phyloP scores from a whole-genome alignment of 2,888 invertebrate species.

The Alentia gelatinosa region DNA sequence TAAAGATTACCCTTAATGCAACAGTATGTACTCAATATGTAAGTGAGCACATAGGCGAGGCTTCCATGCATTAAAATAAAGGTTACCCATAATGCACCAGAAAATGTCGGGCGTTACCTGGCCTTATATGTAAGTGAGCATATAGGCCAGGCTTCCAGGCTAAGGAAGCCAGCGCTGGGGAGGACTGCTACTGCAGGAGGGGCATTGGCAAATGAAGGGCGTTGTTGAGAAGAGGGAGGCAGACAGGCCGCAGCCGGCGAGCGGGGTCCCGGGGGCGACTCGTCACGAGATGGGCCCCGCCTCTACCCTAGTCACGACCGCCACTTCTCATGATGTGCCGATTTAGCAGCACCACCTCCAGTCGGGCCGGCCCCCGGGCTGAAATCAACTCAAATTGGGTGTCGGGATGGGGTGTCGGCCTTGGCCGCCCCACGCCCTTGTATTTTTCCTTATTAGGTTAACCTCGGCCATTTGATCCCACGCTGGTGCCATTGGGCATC shows the following conservation, averaged over 20 bases:
- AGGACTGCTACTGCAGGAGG: background rate
- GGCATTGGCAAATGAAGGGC: background rate
- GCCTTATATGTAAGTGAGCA: background rate
- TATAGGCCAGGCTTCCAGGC: no score
- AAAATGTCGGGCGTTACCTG: no score
- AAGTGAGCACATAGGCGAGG: no score
- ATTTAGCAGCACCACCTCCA: background rate
- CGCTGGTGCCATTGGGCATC: conserved; percentile 34
- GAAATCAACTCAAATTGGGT: conserved; percentile 51
- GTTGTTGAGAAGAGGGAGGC: background rate
- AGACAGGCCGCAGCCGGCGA: background rate
- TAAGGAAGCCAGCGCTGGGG: background rate
- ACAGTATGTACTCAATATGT: no score
- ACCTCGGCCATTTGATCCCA: conserved; percentile 43
- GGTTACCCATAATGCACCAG: no score
- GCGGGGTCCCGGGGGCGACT: background rate
- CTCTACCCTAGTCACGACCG: conserved; percentile 24
- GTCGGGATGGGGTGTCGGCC: background rate
- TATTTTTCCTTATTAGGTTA: conserved; percentile 39
- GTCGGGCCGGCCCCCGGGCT: background rate
- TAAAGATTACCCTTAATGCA: no score
- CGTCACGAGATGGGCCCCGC: background rate
- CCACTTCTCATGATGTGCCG: conserved; percentile 42
- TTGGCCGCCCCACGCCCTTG: background rate
- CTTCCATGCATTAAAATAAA: no score